Evolutionary conservation across 2,797 vertebrate species (phyloP).

Genomic region (Arctocebus calabarensis): DNA sequence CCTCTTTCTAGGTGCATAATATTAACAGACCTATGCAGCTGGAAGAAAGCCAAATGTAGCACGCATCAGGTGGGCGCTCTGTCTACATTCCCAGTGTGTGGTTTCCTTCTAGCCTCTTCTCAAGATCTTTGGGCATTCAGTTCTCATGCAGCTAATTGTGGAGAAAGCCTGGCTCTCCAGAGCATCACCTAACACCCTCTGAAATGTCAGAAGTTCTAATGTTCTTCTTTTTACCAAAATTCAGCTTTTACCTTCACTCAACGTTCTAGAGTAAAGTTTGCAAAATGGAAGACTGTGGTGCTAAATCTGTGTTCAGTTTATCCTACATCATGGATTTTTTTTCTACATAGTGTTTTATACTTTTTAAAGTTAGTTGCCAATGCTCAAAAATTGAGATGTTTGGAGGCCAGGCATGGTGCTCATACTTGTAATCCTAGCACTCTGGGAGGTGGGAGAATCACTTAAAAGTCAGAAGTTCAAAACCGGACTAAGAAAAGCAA

Average conservation of each 20-base stretch:
- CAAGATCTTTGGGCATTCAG: neutral
- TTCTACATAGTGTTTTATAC: neutral
- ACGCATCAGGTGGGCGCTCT: neutral
- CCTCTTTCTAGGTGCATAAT: slow-evolving; percentile 1
- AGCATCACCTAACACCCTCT: neutral
- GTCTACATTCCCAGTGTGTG: neutral
- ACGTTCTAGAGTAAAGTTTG: neutral
- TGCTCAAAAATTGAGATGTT: slow-evolving; percentile 3
- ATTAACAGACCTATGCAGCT: neutral
- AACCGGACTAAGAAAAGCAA: too few relatives aligned
- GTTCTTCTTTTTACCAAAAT: neutral
- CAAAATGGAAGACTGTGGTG: neutral
- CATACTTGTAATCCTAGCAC: too few relatives aligned
- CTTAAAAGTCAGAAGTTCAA: too few relatives aligned
- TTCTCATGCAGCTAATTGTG: neutral
- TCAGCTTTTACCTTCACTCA: neutral
- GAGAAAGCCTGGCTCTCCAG: neutral
- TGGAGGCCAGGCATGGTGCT: too few relatives aligned
- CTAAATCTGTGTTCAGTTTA: neutral
- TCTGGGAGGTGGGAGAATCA: too few relatives aligned
- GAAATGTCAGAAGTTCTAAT: neutral
- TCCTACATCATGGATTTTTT: neutral
- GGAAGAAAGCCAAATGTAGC: neutral
- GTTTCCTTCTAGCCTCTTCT: neutral
- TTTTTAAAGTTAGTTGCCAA: slow-evolving; percentile 5